phyloP scores from a whole-genome alignment of 1,140 invertebrate genomes.

The Rhagoletis zephyria region DNA sequence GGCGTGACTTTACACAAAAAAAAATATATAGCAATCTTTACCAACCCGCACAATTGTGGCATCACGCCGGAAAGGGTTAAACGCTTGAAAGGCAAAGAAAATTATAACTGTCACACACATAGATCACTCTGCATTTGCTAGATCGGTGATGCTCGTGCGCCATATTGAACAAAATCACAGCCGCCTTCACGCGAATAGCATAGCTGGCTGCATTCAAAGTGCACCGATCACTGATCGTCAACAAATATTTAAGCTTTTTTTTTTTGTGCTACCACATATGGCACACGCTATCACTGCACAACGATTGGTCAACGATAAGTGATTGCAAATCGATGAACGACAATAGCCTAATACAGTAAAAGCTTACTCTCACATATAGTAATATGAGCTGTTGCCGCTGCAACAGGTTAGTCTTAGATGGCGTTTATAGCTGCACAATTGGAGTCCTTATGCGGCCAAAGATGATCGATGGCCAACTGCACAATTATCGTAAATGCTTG shows the following conservation, averaged over 20 bases:
- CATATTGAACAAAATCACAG: background rate
- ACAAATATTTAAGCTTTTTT: constrained; percentile 57
- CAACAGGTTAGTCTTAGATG: background rate
- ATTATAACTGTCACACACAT: constrained; percentile 7
- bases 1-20: background rate
- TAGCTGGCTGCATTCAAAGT: background rate
- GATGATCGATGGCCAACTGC: constrained; percentile 35
- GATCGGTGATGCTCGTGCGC: background rate
- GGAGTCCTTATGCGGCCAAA: constrained; percentile 26
- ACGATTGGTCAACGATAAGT: background rate
- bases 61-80: background rate
- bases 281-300: constrained; percentile 23
- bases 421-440: background rate
- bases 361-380: background rate
- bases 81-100: background rate
- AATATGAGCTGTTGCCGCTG: background rate
- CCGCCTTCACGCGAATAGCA: constrained; percentile 13
- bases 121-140: constrained; percentile 52
- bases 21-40: background rate
- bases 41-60: too few species aligned
- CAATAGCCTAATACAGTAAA: background rate
- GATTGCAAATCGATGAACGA: background rate
- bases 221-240: background rate
- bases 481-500: constrained; percentile 21
- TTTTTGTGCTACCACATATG: constrained; percentile 40